Percentiles rank a stretch among this genome's conserved stretches.
Conservation (phyloP, 2,113 vertebrate genomes). For the Urocynchramus pylzowi region DNA sequence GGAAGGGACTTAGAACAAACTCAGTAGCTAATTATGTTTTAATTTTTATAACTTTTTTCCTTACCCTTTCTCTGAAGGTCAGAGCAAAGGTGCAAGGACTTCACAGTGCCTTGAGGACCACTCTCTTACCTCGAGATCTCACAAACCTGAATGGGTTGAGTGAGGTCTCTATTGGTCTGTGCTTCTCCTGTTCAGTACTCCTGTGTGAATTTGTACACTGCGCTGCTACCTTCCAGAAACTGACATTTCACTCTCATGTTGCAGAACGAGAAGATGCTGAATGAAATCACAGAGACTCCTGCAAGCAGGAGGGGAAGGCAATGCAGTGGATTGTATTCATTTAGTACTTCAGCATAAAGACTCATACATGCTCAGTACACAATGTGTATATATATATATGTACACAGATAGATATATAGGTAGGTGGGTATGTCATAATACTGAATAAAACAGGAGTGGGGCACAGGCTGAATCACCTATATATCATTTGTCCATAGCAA, state of each 20-base stretch:
- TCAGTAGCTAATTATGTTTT: background rate
- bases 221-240: background rate
- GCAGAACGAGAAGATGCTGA: background rate
- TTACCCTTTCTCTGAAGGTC: background rate
- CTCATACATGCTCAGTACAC: background rate
- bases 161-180: background rate
- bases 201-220: background rate
- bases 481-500: background rate
- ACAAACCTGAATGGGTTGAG: background rate
- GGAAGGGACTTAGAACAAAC: background rate
- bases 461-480: background rate
- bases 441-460: background rate
- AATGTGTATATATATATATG: fast-evolving
- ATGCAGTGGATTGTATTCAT: background rate
- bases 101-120: background rate
- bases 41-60: background rate
- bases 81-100: background rate
- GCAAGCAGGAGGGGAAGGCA: background rate
- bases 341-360: background rate
- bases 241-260: background rate
- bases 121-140: background rate
- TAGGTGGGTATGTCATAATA: background rate
- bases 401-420: background rate
- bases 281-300: background rate
- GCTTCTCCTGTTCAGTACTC: background rate